A percentile compares a stretch with the other conserved stretches of the same genome.
These are phyloP conservation scores for Varanus salvator DNA, from an alignment of 2,113 vertebrate species.

Conservation along the genomic window DNA sequence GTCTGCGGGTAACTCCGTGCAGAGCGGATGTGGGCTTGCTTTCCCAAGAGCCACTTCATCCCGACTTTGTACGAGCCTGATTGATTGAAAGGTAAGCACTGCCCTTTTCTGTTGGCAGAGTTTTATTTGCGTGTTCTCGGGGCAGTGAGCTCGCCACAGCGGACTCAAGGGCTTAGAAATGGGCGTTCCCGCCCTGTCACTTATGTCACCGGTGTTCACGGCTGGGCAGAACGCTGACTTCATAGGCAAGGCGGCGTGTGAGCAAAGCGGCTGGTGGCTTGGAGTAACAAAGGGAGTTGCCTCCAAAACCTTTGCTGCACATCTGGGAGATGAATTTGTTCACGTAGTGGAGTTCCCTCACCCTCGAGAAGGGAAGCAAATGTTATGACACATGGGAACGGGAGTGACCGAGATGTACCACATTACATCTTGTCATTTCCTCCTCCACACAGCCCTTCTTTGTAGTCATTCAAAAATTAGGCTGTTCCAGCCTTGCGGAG, in stretches of 20 bases:
- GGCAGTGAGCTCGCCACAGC: neutral
- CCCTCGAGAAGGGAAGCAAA: neutral
- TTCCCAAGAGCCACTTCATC: too few relatives aligned
- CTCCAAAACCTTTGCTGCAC: neutral
- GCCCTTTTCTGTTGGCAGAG: neutral
- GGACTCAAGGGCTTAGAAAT: neutral
- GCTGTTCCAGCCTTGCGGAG: neutral
- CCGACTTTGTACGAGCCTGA: neutral
- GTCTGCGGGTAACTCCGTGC: neutral
- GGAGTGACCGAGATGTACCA: neutral
- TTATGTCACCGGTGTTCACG: neutral
- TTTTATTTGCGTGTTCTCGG: neutral
- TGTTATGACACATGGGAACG: neutral
- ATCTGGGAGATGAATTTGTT: neutral
- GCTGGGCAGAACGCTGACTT: neutral
- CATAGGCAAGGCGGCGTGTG: neutral
- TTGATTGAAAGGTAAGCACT: neutral
- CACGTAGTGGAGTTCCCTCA: neutral
- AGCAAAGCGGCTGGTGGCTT: neutral
- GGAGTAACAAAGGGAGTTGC: conserved; percentile 9
- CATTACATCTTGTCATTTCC: too few relatives aligned
- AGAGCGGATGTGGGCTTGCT: neutral
- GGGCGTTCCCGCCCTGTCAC: neutral
- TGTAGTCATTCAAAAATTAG: neutral
- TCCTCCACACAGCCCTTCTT: neutral